phyloP scores from a whole-genome alignment of 2,113 vertebrate species.

The Paraplagusia blochii region DNA sequence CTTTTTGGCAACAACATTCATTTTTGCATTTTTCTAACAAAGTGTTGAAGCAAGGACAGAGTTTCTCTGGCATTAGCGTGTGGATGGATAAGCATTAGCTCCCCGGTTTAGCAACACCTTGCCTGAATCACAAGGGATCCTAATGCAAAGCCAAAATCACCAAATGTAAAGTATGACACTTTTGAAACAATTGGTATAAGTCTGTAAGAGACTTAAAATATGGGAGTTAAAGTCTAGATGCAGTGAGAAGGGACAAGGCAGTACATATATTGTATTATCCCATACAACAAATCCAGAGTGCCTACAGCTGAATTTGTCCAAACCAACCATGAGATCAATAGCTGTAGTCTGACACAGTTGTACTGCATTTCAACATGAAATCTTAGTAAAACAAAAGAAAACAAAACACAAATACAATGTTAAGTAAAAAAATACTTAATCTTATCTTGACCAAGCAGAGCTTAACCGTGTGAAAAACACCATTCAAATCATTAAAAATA shows the following conservation, averaged over 20 bases:
- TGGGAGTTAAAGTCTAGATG: conserved; percentile 30
- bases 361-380: conserved; percentile 16
- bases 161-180: no score
- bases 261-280: conserved; percentile 37
- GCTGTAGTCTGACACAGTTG: conserved; percentile 8
- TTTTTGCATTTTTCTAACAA: no score
- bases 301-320: conserved; percentile 15
- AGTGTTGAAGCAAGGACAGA: no score
- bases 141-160: no score
- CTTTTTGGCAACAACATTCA: no score
- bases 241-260: conserved; percentile 43
- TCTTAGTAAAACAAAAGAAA: conserved; percentile 20
- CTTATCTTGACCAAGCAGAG: conserved; percentile 26
- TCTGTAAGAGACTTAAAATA: no score
- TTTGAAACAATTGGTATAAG: no score
- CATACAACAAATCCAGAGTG: conserved; percentile 26
- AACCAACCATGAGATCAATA: conserved; percentile 11
- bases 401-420: conserved; percentile 30
- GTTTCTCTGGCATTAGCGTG: no score
- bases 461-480: conserved; percentile 42
- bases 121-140: no score
- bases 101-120: no score
- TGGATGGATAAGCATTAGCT: no score
- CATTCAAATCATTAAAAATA: conserved; percentile 53
- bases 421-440: background rate